Conservation (phyloP, 2,888 invertebrate genomes). For the Litoditis marina region DNA sequence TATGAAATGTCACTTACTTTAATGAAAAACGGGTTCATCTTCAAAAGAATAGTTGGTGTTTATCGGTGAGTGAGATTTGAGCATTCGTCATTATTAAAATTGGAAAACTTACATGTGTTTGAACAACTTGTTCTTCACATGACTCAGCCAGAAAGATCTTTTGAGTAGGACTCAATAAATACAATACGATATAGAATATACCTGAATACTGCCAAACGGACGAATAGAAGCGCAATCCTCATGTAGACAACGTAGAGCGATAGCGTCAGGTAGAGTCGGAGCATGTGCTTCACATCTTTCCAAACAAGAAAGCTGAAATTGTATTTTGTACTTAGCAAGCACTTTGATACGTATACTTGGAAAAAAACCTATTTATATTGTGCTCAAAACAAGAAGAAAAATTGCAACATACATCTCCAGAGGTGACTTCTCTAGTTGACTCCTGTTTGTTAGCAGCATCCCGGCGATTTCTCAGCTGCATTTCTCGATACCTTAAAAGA, state of each 20-base stretch:
- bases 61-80: too few species aligned
- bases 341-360: too few species aligned
- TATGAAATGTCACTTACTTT: too few species aligned
- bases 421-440: background rate
- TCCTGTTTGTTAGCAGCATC: background rate
- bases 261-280: background rate
- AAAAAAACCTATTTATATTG: too few species aligned
- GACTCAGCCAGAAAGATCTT: too few species aligned
- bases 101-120: too few species aligned
- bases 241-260: background rate
- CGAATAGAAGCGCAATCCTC: background rate
- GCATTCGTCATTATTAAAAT: too few species aligned
- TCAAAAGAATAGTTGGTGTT: too few species aligned
- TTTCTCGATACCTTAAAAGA: background rate
- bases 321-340: too few species aligned
- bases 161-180: too few species aligned
- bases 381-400: background rate
- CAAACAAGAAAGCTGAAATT: slow-evolving; percentile 5
- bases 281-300: background rate
- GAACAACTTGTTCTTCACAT: too few species aligned
- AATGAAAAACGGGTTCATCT: too few species aligned
- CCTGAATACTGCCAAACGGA: background rate
- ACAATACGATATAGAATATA: background rate
- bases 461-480: background rate
- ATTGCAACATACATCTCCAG: background rate